Evolutionary conservation across 2,113 vertebrate species (phyloP), one percentile per base, ranked within the genome.

Genomic region (Panthera leo): DNA sequence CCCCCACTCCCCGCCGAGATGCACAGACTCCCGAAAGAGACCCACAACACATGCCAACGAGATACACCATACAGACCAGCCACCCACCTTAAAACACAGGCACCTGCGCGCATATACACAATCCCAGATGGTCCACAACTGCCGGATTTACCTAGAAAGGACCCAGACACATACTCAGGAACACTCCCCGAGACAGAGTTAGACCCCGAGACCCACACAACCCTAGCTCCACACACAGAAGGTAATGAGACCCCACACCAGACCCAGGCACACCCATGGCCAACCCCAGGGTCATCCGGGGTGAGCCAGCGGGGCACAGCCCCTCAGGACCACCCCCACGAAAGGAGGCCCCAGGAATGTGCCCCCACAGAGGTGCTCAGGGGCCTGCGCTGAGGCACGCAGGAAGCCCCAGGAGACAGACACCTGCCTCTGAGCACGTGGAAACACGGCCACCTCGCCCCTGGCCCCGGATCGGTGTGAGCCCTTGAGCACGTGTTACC

Each of bases 401-500:
- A 51, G n/a, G 14, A 51, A 45, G 21, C 19, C 55, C 85, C 53
- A 75, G 96, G 42, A 80, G 67, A n/a, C 1, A 85, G 61, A 89
- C 75, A 85, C 85, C 87, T 67, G 76, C 63, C 85, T 23, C 70
- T 8, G 0, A 11, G 34, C 36, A 61, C 23, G 15, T 0, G 7
- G 29, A 7, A 80, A 82, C 53, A 42, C 0, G 0, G 23, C 0
- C 10, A 65, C 48, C 34, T 90, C 7, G 13, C 67, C 42, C 58
- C 53, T 19, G 7, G 61, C 63, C 79, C 48, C 25, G 61, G 42
- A n/a, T 79, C 97, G 94, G 90, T 51, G 88, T 39, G 95, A 91
- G 36, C 36, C 82, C 39, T 70, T 1, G 0, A 36, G 18, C 93
- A 31, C 2, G 12, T 16, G 78, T 88, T 29, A 13, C 8, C 0